Percentiles rank a stretch among this genome's conserved stretches.
phyloP scores from a whole-genome alignment of 1,140 invertebrate species.

The Tetramorium alpestre region DNA sequence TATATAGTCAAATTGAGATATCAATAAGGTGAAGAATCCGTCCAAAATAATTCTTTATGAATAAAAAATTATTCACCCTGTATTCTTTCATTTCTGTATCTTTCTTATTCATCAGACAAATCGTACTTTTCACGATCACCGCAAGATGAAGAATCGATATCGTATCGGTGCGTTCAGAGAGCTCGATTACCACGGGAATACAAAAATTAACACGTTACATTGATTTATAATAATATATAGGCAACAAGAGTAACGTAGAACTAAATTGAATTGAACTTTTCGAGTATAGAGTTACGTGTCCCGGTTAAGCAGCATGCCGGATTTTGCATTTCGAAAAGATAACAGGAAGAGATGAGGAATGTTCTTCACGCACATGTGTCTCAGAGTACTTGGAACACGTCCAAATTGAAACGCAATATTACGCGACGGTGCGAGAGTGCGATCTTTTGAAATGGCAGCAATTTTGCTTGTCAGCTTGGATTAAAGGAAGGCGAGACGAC shows the following conservation, averaged over 20 bases:
- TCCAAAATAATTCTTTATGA: not conserved
- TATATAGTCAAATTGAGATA: not conserved
- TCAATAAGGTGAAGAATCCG: not conserved
- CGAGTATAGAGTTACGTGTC: not conserved
- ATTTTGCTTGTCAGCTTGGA: conserved; percentile 38
- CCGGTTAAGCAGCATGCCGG: not conserved
- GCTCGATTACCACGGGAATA: not conserved
- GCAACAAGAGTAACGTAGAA: not conserved
- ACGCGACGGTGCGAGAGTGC: conserved; percentile 55
- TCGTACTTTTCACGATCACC: not conserved
- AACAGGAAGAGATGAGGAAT: conserved; percentile 55
- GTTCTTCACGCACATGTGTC: conserved; percentile 28
- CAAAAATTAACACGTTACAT: not conserved
- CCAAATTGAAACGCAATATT: conserved; percentile 74
- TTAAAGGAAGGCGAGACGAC: conserved; percentile 11
- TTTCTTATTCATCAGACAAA: not conserved
- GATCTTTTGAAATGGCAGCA: conserved; percentile 35
- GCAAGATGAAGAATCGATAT: conserved; percentile 4
- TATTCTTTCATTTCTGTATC: too few relatives aligned
- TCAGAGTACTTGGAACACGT: conserved; percentile 71
- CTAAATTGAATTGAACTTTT: not conserved
- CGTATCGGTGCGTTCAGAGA: not conserved
- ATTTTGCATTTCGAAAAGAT: not conserved
- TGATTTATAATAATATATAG: not conserved
- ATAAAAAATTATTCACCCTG: not conserved